Conservation (phyloP, 2,888 invertebrate species). For the Lomographa bimaculata region DNA sequence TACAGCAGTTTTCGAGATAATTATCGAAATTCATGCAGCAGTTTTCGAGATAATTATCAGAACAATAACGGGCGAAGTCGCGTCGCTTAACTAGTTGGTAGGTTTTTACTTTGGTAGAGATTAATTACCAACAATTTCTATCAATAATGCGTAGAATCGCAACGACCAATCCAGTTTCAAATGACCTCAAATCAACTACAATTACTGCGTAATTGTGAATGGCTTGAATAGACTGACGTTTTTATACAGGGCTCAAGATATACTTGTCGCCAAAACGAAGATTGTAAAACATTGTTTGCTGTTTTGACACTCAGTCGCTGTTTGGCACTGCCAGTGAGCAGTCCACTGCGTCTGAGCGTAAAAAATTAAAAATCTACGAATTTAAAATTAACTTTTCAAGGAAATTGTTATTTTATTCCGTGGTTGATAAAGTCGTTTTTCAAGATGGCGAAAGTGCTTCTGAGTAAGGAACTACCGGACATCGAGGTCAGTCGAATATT, state of each 20-base stretch:
- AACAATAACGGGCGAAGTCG: too few relatives aligned
- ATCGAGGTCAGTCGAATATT: constrained; percentile 87
- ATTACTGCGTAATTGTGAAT: constrained; percentile 14
- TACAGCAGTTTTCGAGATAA: too few relatives aligned
- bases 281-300: constrained; percentile 10
- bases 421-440: constrained; percentile 25
- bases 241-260: constrained; percentile 20
- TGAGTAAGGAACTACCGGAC: constrained; percentile 90
- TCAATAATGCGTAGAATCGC: constrained; percentile 13
- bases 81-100: too few relatives aligned
- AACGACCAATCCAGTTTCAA: constrained; percentile 1
- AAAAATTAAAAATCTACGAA: constrained; percentile 13
- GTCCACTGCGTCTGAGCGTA: constrained; percentile 58
- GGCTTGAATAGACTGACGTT: constrained; percentile 2
- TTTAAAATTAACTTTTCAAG: constrained; percentile 11
- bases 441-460: constrained; percentile 73
- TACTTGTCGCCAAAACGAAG: constrained; percentile 16
- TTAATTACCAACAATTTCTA: too few relatives aligned
- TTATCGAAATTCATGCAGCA: too few relatives aligned
- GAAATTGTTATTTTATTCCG: constrained; percentile 14
- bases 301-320: constrained; percentile 55
- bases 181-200: constrained; percentile 3
- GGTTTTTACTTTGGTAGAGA: too few relatives aligned
- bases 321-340: constrained; percentile 80
- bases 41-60: too few relatives aligned